phyloP scores from a whole-genome alignment of 2,797 vertebrate species.

The Pteropus rufus region DNA sequence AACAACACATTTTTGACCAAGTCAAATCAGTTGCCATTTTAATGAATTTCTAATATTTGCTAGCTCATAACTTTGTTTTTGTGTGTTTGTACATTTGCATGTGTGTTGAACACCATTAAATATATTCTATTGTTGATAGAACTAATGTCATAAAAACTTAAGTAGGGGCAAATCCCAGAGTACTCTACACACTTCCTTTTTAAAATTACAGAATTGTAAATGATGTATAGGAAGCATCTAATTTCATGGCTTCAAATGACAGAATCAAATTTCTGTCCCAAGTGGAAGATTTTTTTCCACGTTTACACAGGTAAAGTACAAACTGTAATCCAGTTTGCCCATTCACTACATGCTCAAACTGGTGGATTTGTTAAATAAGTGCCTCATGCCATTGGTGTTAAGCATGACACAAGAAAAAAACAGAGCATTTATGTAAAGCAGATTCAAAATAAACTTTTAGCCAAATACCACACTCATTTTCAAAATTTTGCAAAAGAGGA shows the following conservation, averaged over 20 bases:
- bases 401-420: not conserved
- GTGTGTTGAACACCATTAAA: not conserved
- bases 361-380: not conserved
- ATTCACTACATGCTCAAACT: not conserved
- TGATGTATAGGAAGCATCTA: not conserved
- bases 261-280: not conserved
- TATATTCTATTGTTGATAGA: not conserved
- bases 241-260: not conserved
- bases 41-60: not conserved
- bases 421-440: not conserved
- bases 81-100: not conserved
- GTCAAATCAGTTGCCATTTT: not conserved
- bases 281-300: not conserved
- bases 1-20: not conserved
- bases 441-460: not conserved
- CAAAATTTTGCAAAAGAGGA: not conserved
- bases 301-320: not conserved
- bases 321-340: not conserved
- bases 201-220: slow-evolving; percentile 12
- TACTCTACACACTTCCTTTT: not conserved
- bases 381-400: not conserved
- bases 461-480: not conserved
- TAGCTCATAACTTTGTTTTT: not conserved
- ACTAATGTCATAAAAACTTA: not conserved
- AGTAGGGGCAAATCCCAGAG: not conserved